A percentile compares a stretch with the other conserved stretches of the same genome.
phyloP scores from a whole-genome alignment of 2,113 vertebrate species.

The Taurulus bubalis region DNA sequence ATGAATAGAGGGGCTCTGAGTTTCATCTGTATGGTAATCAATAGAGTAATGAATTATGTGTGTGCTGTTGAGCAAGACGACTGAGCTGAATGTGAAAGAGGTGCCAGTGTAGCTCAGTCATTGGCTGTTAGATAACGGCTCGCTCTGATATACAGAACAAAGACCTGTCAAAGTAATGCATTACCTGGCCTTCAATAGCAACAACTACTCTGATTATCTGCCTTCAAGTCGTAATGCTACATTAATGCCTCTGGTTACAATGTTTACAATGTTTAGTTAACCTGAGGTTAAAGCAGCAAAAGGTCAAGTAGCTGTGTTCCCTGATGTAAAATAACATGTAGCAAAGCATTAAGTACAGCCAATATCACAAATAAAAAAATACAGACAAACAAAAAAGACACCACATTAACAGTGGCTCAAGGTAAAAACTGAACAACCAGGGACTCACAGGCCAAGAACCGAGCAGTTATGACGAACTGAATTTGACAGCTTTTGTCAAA shows the following conservation, averaged over 20 bases:
- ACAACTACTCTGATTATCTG: not conserved
- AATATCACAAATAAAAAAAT: not conserved
- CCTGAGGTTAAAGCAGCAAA: not conserved
- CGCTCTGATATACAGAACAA: not conserved
- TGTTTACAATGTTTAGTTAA: slow-evolving; percentile 4
- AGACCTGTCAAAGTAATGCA: slow-evolving; percentile 22
- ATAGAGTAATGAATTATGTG: slow-evolving; percentile 64
- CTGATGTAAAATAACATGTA: not conserved
- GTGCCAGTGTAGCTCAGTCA: slow-evolving; percentile 20
- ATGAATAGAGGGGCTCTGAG: slow-evolving; percentile 33
- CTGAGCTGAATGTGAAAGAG: slow-evolving; percentile 56
- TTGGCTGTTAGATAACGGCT: slow-evolving; percentile 7
- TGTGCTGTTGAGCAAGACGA: slow-evolving; percentile 28
- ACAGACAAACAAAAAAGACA: not conserved
- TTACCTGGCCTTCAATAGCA: not conserved
- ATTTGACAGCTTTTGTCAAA: not conserved
- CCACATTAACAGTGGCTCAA: not conserved
- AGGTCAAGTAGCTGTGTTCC: not conserved
- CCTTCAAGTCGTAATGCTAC: not conserved
- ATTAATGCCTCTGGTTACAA: not conserved
- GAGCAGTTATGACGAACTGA: not conserved
- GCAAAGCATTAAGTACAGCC: not conserved
- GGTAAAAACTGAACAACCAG: not conserved
- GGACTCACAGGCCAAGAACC: not conserved
- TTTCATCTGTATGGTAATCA: slow-evolving; percentile 65